phyloP scores from a whole-genome alignment of 2,113 vertebrate species.

The Hippopotamus amphibius region DNA sequence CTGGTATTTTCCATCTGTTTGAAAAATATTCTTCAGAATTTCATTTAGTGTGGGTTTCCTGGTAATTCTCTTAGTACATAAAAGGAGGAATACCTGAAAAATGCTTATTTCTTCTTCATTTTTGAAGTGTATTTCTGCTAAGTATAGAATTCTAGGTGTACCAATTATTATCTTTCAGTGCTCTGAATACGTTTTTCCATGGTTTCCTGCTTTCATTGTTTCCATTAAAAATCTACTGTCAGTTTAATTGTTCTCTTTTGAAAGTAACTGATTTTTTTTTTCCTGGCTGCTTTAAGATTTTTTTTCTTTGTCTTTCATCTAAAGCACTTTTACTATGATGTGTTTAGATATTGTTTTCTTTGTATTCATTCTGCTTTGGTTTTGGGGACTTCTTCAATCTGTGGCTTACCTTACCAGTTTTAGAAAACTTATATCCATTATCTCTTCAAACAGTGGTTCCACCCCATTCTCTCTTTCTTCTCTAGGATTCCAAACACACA shows the following conservation, averaged over 20 bases:
- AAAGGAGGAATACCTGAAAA: background rate
- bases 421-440: background rate
- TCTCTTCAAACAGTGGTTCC: conserved; percentile 20
- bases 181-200: conserved; percentile 16
- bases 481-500: background rate
- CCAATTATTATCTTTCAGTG: background rate
- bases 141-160: background rate
- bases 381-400: background rate
- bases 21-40: background rate
- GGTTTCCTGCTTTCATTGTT: background rate
- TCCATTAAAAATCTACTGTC: background rate
- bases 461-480: background rate
- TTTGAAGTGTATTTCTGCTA: conserved; percentile 14
- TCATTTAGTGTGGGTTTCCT: conserved; percentile 2
- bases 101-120: background rate
- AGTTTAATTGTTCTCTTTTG: conserved; percentile 28
- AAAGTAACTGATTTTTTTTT: background rate
- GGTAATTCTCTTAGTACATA: background rate
- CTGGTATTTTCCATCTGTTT: background rate
- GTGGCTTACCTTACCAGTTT: background rate
- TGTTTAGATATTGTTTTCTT: background rate
- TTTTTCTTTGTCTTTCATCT: conserved; percentile 14
- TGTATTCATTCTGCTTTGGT: background rate
- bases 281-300: background rate
- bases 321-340: background rate